These are phyloP conservation scores for Philereme transversata DNA, from an alignment of 2,888 invertebrate species.

Conservation along the genomic window DNA sequence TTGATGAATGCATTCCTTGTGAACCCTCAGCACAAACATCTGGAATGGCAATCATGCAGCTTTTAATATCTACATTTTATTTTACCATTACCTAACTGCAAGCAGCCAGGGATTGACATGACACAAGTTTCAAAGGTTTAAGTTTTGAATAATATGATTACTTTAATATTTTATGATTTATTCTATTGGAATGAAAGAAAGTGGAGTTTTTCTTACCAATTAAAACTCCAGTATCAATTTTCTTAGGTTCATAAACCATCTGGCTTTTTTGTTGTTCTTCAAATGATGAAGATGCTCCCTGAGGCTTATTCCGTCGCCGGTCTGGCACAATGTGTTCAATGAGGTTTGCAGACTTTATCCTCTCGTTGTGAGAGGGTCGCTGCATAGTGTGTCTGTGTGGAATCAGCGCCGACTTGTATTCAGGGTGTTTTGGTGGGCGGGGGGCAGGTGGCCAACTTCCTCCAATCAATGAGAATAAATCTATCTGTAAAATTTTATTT, in stretches of 20 bases:
- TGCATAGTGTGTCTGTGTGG: conserved; percentile 67
- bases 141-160: no score
- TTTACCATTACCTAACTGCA: no score
- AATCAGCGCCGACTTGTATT: conserved; percentile 66
- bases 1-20: conserved; percentile 34
- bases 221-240: conserved; percentile 75
- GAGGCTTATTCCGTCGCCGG: conserved; percentile 57
- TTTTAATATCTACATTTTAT: no score
- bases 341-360: conserved; percentile 85
- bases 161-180: no score
- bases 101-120: no score
- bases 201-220: conserved; percentile 49
- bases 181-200: no score
- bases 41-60: conserved; percentile 5
- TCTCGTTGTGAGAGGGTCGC: conserved; percentile 64
- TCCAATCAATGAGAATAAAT: conserved; percentile 74
- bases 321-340: conserved; percentile 82
- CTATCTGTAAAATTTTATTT: conserved; percentile 53
- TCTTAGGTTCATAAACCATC: conserved; percentile 77
- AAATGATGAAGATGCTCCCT: conserved; percentile 23
- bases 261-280: conserved; percentile 51
- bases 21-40: conserved; percentile 36
- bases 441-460: conserved; percentile 80
- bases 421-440: conserved; percentile 58
- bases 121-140: no score